Evolutionary conservation across 2,113 vertebrate genomes (phyloP), one percentile per base, ranked within the genome.

Genomic region (Lophura nycthemera): DNA sequence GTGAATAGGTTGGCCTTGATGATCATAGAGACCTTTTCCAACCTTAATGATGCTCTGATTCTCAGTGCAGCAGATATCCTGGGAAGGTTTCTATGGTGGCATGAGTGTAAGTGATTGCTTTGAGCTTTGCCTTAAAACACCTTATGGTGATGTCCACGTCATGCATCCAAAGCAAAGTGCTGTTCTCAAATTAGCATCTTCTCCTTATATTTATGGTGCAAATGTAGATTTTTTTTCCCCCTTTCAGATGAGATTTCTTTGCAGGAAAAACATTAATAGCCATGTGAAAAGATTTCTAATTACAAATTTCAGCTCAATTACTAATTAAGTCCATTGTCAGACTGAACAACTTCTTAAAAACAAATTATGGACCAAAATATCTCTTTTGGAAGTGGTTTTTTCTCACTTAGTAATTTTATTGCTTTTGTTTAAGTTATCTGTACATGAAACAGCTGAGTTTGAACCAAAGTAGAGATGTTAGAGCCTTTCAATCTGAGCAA

Each of bases 331-430:
- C 88, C 92, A 95, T 96, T 95, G 92, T 95, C 74, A 88, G 84
- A 74, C 65, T 40, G 92, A 93, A 77, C 17, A 94, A 91, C 65
- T 92, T 93, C 29, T 89, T 88, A 90, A 86, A 96, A 97, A 96
- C 81, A 96, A 96, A 96, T 95, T 89, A 94, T 85, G 83, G 83
- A 92, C 88, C 54, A 95, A 95, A 96, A 94, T 96, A 95, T 73
- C 88, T 54, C 90, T 93, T 88, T 92, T 90, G 73, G 89, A 52
- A 90, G 70, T 82, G 73, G 38, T 19, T 75, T 89, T 92, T 63
- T 90, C 74, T 91, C 86, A 82, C 60, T 92, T 87, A 71, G 72
- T 95, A 88, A 89, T 96, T 96, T 93, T 88, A 87, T 69, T 92
- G 89, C 78, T 91, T 94, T 92, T 94, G 54, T 94, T 4, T 45